These are phyloP conservation scores for Archaeoteleia sp. DNA, from an alignment of 2,888 invertebrate genomes.

Conservation along the genomic window DNA sequence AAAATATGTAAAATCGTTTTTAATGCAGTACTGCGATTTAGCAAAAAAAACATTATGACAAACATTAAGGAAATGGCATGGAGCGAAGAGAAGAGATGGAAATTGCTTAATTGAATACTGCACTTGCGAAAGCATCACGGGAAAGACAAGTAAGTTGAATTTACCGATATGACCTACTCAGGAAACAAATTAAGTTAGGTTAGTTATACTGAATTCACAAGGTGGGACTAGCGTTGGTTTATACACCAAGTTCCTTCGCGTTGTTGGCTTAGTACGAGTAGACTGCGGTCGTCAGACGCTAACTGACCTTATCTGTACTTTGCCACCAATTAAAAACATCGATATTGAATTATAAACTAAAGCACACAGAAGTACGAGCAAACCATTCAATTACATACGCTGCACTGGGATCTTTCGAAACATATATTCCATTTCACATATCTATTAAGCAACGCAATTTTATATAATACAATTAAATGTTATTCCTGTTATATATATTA, in stretches of 20 bases:
- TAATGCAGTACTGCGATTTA: too few relatives aligned
- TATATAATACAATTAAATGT: too few relatives aligned
- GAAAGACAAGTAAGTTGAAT: constrained; percentile 65
- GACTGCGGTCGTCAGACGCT: constrained; percentile 23
- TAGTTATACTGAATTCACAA: constrained; percentile 65
- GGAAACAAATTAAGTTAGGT: constrained; percentile 66
- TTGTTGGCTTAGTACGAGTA: constrained; percentile 49
- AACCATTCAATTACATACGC: too few relatives aligned
- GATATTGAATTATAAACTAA: constrained; percentile 10
- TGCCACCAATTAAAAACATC: constrained; percentile 20
- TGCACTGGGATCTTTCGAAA: too few relatives aligned
- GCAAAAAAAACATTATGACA: too few relatives aligned
- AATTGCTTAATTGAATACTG: constrained; percentile 27
- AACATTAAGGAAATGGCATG: too few relatives aligned
- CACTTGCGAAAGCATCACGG: constrained; percentile 26
- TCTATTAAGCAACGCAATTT: too few relatives aligned
- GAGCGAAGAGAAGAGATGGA: constrained; percentile 13
- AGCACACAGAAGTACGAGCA: not conserved
- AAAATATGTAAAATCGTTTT: too few relatives aligned
- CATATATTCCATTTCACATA: too few relatives aligned
- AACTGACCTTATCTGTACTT: constrained; percentile 37
- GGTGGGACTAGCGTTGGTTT: constrained; percentile 34
- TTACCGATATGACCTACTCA: constrained; percentile 66
- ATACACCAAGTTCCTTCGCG: constrained; percentile 42
- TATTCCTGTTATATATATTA: too few relatives aligned